These are phyloP conservation scores for Tachina fera DNA, from an alignment of 2,888 invertebrate genomes.

Conservation along the genomic window DNA sequence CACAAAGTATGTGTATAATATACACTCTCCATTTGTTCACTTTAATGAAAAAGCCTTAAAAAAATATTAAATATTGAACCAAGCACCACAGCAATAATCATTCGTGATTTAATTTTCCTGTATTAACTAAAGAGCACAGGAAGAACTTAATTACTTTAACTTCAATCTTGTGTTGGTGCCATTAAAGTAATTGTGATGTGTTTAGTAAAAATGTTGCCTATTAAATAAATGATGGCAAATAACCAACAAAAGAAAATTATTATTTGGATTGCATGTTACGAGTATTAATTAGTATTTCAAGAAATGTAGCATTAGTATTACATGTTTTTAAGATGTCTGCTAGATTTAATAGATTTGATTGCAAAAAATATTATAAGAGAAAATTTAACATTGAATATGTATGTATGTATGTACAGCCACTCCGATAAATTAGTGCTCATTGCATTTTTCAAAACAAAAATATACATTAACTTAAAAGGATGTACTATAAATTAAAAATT, in stretches of 20 bases:
- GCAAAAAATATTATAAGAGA: not conserved
- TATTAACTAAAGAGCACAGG: too few relatives aligned
- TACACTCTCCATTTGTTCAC: too few relatives aligned
- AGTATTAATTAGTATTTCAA: not conserved
- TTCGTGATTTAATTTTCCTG: too few relatives aligned
- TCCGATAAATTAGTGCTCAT: too few relatives aligned
- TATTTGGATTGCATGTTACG: slow-evolving; percentile 1
- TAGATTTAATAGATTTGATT: not conserved
- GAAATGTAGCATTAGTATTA: not conserved
- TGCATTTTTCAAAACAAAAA: too few relatives aligned
- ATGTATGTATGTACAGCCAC: not conserved
- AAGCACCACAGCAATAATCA: too few relatives aligned
- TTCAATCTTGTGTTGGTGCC: not conserved
- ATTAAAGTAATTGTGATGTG: not conserved
- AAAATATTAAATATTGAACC: too few relatives aligned
- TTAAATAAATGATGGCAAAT: not conserved
- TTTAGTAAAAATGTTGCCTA: not conserved
- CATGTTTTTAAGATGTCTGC: not conserved
- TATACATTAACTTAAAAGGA: too few relatives aligned
- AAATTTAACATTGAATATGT: not conserved
- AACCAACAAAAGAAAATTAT: not conserved
- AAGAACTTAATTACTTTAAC: not conserved
- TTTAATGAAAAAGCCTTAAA: too few relatives aligned
- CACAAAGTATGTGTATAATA: too few relatives aligned
- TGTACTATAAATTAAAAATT: too few relatives aligned